Conservation (phyloP, 2,113 vertebrate genomes). For the Telmatochromis sp. region DNA sequence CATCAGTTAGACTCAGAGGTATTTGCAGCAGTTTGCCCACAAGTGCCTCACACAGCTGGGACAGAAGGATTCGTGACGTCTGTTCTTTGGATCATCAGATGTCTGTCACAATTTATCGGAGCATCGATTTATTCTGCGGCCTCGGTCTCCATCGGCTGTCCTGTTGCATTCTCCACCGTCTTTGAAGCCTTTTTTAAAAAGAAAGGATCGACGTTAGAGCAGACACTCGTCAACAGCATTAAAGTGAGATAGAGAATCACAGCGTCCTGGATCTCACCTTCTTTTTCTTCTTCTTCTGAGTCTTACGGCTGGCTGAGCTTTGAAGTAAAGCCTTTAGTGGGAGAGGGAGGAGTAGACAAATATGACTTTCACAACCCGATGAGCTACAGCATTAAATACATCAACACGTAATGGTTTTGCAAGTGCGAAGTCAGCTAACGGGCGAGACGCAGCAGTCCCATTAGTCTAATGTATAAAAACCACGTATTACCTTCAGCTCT, state of each 20-base stretch:
- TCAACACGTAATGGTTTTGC: not conserved
- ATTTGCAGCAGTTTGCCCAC: slow-evolving; percentile 53
- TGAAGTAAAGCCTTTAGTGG: slow-evolving; percentile 83
- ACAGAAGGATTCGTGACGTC: slow-evolving; percentile 58
- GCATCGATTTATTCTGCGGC: slow-evolving; percentile 78
- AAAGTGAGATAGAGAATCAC: fast-evolving
- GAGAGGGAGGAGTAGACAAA: not conserved
- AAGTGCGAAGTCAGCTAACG: not conserved
- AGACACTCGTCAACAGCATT: not conserved
- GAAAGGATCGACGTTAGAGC: not conserved
- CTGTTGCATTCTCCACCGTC: slow-evolving; percentile 87
- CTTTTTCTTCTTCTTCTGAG: slow-evolving; percentile 99
- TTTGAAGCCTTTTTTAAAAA: slow-evolving; percentile 80
- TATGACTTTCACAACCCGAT: not conserved
- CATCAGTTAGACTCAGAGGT: slow-evolving; percentile 62
- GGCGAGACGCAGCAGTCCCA: not conserved
- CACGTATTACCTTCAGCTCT: slow-evolving; percentile 82
- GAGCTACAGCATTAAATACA: not conserved
- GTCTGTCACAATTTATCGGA: slow-evolving; percentile 38
- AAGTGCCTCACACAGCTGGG: slow-evolving; percentile 63
- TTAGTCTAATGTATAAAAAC: not conserved
- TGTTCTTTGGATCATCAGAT: slow-evolving; percentile 66
- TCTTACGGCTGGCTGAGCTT: slow-evolving; percentile 94
- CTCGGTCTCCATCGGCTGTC: slow-evolving; percentile 82
- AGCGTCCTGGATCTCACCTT: slow-evolving; percentile 74